phyloP scores from a whole-genome alignment of 2,888 invertebrate genomes.

The Dryobota labecula region DNA sequence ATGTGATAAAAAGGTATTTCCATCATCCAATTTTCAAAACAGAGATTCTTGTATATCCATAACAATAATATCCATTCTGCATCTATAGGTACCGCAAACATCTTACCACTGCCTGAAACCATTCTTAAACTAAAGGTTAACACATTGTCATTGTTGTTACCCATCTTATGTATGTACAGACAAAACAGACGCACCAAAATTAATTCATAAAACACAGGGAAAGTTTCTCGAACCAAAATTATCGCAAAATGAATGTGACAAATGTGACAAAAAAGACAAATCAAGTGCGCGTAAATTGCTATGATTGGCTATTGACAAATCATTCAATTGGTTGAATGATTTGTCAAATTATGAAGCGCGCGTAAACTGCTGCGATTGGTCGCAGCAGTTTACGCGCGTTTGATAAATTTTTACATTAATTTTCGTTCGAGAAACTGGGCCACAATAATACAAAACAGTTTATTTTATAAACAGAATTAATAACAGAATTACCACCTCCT shows the following conservation, averaged over 20 bases:
- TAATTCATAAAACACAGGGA: conserved; percentile 6
- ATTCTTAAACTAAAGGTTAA: conserved; percentile 11
- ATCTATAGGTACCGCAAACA: not conserved
- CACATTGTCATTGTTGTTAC: conserved; percentile 3
- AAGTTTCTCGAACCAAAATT: not conserved
- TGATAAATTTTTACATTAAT: not conserved
- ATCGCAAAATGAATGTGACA: too few species aligned
- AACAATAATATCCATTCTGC: not conserved
- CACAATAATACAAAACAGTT: not conserved
- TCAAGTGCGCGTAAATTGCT: not conserved
- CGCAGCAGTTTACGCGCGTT: not conserved
- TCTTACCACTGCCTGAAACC: conserved; percentile 18
- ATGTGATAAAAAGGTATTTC: too few species aligned
- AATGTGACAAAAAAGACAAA: too few species aligned
- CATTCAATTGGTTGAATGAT: too few species aligned
- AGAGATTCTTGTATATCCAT: too few species aligned
- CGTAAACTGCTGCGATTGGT: too few species aligned
- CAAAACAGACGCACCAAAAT: conserved; percentile 13
- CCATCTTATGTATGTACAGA: conserved; percentile 21
- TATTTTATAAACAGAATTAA: too few species aligned
- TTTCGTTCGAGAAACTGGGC: not conserved
- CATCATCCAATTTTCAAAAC: too few species aligned
- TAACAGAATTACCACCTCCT: conserved; percentile 12
- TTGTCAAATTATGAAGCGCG: too few species aligned
- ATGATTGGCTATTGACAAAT: too few species aligned